Percentiles rank a stretch among this genome's conserved stretches.
phyloP scores from a whole-genome alignment of 2,797 vertebrate genomes.

The Benthosema pterotum region DNA sequence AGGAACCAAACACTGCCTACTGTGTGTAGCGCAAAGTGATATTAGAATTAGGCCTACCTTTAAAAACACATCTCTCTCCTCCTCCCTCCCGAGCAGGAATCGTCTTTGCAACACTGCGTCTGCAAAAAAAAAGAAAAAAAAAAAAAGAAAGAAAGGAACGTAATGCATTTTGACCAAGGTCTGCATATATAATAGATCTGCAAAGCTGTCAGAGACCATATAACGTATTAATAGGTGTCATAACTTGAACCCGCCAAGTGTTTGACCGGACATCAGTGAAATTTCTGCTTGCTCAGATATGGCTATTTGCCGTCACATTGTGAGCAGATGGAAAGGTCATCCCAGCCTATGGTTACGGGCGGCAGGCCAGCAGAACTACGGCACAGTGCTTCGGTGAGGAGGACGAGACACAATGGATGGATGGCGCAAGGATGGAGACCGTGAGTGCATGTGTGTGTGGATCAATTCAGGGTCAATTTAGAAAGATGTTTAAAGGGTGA shows the following conservation, averaged over 20 bases:
- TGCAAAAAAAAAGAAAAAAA: neutral
- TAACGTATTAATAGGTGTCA: slow-evolving; percentile 74
- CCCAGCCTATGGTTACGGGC: slow-evolving; percentile 44
- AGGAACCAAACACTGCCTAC: too few species aligned
- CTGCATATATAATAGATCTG: slow-evolving; percentile 40
- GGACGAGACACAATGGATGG: neutral
- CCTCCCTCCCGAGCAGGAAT: slow-evolving; percentile 5
- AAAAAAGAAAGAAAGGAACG: neutral
- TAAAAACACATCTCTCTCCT: slow-evolving; percentile 3
- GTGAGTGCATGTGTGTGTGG: neutral
- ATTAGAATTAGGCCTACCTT: too few species aligned
- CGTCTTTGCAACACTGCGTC: neutral
- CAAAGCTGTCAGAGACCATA: slow-evolving; percentile 75
- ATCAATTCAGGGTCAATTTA: too few species aligned
- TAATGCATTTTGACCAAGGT: neutral
- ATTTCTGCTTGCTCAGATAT: slow-evolving; percentile 33
- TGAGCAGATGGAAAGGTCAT: slow-evolving; percentile 68
- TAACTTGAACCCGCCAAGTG: slow-evolving; percentile 73
- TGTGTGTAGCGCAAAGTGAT: slow-evolving; percentile 11
- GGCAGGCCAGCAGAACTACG: slow-evolving; percentile 54
- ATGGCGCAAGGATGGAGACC: neutral
- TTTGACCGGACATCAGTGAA: slow-evolving; percentile 35
- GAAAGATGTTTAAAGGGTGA: too few species aligned
- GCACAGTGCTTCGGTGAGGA: neutral
- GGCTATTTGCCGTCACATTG: slow-evolving; percentile 26